phyloP scores from a whole-genome alignment of 2,797 vertebrate genomes.

The Sebastes cheni region DNA sequence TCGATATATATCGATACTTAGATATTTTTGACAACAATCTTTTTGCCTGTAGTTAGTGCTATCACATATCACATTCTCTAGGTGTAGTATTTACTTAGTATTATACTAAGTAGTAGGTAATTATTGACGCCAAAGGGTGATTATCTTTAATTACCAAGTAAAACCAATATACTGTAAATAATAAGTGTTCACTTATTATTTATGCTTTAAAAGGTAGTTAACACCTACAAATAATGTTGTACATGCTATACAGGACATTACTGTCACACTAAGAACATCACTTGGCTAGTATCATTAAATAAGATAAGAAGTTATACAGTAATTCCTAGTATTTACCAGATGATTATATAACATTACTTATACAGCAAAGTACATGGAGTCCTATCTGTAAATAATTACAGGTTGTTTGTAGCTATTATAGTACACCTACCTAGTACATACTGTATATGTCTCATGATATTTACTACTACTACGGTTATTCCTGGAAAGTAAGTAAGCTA shows the following conservation, averaged over 20 bases:
- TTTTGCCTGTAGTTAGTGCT: background rate
- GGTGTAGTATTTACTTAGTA: background rate
- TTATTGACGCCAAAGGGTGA: background rate
- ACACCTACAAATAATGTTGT: background rate
- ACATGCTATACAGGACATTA: background rate
- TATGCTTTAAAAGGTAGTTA: background rate
- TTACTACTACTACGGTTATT: background rate
- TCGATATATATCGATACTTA: no score
- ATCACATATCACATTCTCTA: background rate
- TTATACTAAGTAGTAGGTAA: background rate
- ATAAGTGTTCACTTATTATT: no score
- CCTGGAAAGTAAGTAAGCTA: background rate
- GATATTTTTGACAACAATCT: no score
- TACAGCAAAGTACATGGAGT: background rate
- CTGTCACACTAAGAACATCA: background rate
- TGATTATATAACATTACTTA: background rate
- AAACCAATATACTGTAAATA: no score
- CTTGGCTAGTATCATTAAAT: background rate
- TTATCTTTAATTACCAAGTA: background rate
- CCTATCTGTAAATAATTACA: background rate
- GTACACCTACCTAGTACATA: background rate
- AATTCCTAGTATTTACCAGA: background rate
- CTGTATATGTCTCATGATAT: background rate
- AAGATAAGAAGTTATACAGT: background rate
- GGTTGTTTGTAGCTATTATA: background rate